phyloP scores from a whole-genome alignment of 2,797 vertebrate species.

The Mastacembelus armatus region DNA sequence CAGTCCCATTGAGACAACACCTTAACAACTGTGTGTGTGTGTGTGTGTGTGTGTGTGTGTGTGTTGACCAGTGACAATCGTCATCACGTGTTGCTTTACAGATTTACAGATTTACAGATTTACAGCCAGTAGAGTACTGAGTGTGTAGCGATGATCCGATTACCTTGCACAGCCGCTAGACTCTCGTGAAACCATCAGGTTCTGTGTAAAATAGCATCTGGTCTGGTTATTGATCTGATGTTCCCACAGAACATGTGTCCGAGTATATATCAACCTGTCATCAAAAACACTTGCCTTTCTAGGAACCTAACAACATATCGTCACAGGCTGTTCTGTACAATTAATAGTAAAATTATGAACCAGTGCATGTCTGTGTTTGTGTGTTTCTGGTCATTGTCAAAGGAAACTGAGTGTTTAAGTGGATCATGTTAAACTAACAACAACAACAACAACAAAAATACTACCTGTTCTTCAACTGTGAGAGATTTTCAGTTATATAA shows the following conservation, averaged over 20 bases:
- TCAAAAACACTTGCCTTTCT: not conserved
- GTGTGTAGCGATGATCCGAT: constrained; percentile 47
- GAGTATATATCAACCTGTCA: too few species aligned
- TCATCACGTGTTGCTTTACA: constrained; percentile 34
- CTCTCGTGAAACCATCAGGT: too few species aligned
- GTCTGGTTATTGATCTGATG: too few species aligned
- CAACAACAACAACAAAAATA: too few species aligned
- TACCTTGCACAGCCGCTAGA: too few species aligned
- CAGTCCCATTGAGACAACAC: constrained; percentile 47
- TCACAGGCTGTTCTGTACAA: not conserved
- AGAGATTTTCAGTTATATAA: too few species aligned
- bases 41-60: not conserved
- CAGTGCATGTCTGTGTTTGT: not conserved
- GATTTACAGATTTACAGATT: constrained; percentile 9
- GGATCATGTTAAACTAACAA: too few species aligned
- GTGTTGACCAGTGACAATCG: constrained; percentile 37
- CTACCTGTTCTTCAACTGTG: too few species aligned
- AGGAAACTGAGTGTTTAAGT: too few species aligned
- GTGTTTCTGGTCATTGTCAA: too few species aligned
- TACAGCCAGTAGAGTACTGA: constrained; percentile 30
- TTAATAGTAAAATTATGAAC: not conserved
- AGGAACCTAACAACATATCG: not conserved
- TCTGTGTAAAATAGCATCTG: too few species aligned
- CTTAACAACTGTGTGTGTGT: constrained; percentile 57
- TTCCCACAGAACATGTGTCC: too few species aligned